phyloP scores from a whole-genome alignment of 2,888 invertebrate genomes.

The Polylopha cassiicola region DNA sequence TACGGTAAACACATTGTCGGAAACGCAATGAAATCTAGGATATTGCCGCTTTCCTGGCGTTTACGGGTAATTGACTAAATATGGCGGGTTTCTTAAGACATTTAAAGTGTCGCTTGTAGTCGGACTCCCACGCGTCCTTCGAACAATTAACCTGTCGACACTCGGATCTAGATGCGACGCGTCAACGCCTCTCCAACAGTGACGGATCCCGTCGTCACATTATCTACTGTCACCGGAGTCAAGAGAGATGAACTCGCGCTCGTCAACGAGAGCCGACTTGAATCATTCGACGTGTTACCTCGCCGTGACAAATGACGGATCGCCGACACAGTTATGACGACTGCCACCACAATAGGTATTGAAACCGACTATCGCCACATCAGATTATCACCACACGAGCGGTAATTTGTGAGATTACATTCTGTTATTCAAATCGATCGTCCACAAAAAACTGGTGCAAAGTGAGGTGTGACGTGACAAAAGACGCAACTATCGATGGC shows the following conservation, averaged over 20 bases:
- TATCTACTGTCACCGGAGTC: slow-evolving; percentile 18
- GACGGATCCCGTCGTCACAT: slow-evolving; percentile 31
- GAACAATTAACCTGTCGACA: slow-evolving; percentile 70
- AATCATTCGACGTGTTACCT: no score
- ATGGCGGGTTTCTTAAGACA: no score
- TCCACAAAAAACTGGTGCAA: slow-evolving; percentile 35
- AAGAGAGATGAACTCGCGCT: slow-evolving; percentile 31
- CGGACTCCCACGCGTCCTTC: slow-evolving; percentile 21
- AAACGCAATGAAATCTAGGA: neutral
- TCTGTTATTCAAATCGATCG: slow-evolving; percentile 55
- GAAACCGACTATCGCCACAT: no score
- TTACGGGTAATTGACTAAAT: no score
- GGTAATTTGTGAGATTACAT: slow-evolving; percentile 67
- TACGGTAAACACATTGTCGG: neutral
- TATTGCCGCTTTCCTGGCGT: slow-evolving; percentile 8
- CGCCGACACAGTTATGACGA: no score
- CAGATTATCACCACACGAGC: no score
- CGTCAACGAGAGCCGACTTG: no score
- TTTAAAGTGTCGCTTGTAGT: no score
- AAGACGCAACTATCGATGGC: slow-evolving; percentile 55
- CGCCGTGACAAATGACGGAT: no score
- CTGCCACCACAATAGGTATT: no score
- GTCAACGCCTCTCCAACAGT: slow-evolving; percentile 65
- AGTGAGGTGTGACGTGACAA: slow-evolving; percentile 50
- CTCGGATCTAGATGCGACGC: slow-evolving; percentile 59